A percentile compares a stretch with the other conserved stretches of the same genome.
phyloP scores from a whole-genome alignment of 2,113 vertebrate species.

The Periophthalmodon schlosseri region DNA sequence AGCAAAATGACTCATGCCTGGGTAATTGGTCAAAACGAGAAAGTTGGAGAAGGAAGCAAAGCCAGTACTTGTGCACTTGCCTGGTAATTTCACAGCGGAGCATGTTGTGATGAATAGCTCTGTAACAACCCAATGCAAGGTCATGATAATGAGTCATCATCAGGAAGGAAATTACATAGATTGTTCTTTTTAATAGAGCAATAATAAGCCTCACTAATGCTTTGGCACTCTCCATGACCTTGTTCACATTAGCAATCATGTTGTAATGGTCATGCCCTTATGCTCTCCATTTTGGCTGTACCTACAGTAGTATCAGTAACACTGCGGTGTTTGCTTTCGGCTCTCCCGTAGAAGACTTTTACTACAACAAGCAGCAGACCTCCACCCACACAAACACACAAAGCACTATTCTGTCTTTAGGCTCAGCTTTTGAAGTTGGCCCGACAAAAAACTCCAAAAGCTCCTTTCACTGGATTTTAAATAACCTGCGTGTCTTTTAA shows the following conservation, averaged over 20 bases:
- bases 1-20: too few relatives aligned
- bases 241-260: constrained; percentile 4
- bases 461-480: constrained; percentile 50
- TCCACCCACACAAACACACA: constrained; percentile 62
- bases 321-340: neutral
- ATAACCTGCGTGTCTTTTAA: constrained; percentile 60
- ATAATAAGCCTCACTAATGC: neutral
- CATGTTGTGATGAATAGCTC: constrained; percentile 5
- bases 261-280: neutral
- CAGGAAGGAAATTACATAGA: constrained; percentile 24
- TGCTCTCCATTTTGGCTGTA: constrained; percentile 1
- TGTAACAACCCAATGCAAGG: neutral
- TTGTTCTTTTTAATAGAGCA: constrained; percentile 17
- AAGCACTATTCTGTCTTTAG: constrained; percentile 64
- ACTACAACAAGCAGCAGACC: constrained; percentile 46
- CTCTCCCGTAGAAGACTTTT: constrained; percentile 37
- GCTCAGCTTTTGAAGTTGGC: constrained; percentile 67
- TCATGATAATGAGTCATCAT: constrained; percentile 10
- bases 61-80: neutral
- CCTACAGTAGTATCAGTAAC: neutral
- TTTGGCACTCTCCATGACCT: constrained; percentile 1
- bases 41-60: neutral
- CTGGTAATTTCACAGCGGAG: neutral
- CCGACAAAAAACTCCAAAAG: constrained; percentile 70
- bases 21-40: neutral